phyloP scores from a whole-genome alignment of 1,140 invertebrate genomes.

The Neotoxoptera formosana region DNA sequence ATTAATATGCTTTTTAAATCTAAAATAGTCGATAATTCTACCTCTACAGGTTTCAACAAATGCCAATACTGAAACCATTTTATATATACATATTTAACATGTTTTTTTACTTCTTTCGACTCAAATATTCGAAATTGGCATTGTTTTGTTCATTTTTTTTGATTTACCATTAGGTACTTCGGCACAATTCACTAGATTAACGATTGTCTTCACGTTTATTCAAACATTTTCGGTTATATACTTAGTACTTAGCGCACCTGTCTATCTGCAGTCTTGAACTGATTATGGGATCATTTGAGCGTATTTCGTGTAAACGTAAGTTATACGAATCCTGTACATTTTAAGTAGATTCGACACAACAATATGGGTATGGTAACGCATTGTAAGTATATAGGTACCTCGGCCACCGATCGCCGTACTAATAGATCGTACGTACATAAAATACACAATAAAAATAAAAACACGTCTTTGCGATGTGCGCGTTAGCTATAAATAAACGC shows the following conservation, averaged over 20 bases:
- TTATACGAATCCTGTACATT: neutral
- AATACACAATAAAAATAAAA: neutral
- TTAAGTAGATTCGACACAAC: neutral
- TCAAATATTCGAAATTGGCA: neutral
- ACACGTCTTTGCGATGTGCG: neutral
- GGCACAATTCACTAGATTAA: neutral
- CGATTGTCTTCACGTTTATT: neutral
- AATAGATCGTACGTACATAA: neutral
- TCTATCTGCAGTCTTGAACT: neutral
- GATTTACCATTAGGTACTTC: neutral
- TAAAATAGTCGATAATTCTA: neutral
- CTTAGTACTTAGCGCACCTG: neutral
- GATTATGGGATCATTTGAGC: neutral
- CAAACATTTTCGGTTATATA: neutral
- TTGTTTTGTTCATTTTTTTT: neutral
- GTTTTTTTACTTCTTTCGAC: neutral
- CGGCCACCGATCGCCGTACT: neutral
- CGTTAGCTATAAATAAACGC: conserved; percentile 31
- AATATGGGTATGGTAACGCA: neutral
- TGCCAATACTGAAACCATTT: neutral
- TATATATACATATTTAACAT: neutral
- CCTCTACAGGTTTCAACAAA: neutral
- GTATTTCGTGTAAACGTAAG: neutral
- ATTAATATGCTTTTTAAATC: neutral
- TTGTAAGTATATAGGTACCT: neutral